A percentile compares a stretch with the other conserved stretches of the same genome.
Evolutionary conservation across 1,140 invertebrate species (phyloP).

Genomic region (Bemisia tabaci): DNA sequence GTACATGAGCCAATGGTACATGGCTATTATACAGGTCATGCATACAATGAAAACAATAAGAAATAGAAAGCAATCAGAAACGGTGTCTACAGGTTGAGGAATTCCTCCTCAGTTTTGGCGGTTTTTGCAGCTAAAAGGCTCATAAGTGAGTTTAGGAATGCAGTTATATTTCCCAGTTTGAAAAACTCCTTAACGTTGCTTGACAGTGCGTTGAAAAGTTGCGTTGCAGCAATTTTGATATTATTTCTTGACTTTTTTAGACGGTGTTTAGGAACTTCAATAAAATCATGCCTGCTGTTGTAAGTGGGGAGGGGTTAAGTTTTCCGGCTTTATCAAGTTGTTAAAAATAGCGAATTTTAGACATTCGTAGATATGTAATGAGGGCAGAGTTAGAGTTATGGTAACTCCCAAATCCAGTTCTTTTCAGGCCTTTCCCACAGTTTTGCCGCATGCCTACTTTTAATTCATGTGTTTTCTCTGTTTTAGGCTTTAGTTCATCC

Average conservation of each 20-base stretch:
- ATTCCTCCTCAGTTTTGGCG: background rate
- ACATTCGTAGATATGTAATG: background rate
- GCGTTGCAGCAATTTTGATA: background rate
- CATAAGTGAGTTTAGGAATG: background rate
- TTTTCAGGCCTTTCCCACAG: background rate
- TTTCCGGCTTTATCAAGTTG: too few relatives aligned
- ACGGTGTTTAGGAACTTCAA: background rate
- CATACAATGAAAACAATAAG: too few relatives aligned
- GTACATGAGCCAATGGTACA: background rate
- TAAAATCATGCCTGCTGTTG: background rate
- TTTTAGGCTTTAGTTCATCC: conserved; percentile 67
- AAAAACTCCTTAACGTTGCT: background rate
- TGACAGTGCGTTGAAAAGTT: background rate
- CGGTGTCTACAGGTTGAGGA: background rate
- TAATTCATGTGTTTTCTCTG: background rate
- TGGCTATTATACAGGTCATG: background rate
- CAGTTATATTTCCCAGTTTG: background rate
- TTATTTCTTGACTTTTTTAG: too few relatives aligned
- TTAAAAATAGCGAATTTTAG: too few relatives aligned
- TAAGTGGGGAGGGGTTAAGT: background rate
- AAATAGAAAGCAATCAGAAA: background rate
- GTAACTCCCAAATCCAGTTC: background rate
- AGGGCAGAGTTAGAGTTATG: background rate
- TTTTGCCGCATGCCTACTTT: background rate
- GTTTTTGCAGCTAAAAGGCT: background rate